These are phyloP conservation scores for Sarcophaga subvicina DNA, from an alignment of 2,888 invertebrate species.

Conservation along the genomic window DNA sequence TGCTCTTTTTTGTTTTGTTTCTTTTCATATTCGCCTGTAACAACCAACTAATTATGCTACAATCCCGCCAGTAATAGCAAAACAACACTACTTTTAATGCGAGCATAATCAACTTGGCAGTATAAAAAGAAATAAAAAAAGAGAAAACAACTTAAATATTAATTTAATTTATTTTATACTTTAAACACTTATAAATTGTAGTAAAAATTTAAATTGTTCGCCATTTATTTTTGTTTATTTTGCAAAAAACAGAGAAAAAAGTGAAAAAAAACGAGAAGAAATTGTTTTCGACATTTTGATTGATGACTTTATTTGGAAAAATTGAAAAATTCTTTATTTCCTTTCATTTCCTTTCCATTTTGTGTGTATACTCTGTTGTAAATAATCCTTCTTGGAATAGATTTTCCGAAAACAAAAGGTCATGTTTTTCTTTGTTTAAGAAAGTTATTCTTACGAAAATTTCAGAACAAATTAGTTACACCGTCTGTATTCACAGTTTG, in stretches of 20 bases:
- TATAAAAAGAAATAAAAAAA: not conserved
- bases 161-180: not conserved
- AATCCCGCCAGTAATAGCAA: not conserved
- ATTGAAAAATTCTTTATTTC: not conserved
- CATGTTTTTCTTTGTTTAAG: not conserved
- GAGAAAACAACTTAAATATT: not conserved
- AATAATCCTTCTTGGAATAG: conserved; percentile 44
- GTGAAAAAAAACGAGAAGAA: not conserved
- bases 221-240: not conserved
- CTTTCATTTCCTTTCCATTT: not conserved
- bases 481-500: not conserved
- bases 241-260: not conserved
- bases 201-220: not conserved
- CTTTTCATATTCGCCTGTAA: not conserved
- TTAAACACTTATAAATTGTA: not conserved
- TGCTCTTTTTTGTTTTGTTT: not conserved
- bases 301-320: conserved; percentile 65
- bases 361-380: conserved; percentile 16
- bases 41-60: not conserved
- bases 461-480: not conserved
- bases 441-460: not conserved
- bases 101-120: conserved; percentile 15
- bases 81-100: conserved; percentile 40
- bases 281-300: conserved; percentile 56
- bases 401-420: not conserved